Conservation (phyloP, 2,888 invertebrate species). For the Tinea pellionella region DNA sequence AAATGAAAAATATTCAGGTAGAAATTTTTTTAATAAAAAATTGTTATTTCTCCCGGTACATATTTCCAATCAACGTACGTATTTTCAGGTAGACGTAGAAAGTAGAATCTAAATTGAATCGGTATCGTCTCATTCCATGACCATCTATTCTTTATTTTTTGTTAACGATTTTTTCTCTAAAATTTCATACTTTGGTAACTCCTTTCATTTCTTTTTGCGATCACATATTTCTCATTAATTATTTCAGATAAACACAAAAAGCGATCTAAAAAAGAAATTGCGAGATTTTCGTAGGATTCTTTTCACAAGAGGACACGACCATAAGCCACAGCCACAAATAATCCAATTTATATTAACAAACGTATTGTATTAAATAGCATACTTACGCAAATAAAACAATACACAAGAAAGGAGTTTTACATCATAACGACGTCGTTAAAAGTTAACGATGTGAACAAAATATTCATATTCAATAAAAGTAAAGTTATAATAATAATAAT, state of each 20-base stretch:
- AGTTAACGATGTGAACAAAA: neutral
- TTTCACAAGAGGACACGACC: no score
- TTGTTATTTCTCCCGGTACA: neutral
- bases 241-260: no score
- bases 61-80: slow-evolving; percentile 8
- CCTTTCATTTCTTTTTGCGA: no score
- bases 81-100: slow-evolving; percentile 2
- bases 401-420: no score
- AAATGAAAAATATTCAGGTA: neutral
- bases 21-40: neutral
- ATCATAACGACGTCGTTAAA: no score
- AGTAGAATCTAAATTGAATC: slow-evolving; percentile 11
- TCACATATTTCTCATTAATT: no score
- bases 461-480: neutral
- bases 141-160: neutral
- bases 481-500: neutral
- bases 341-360: neutral
- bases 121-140: neutral
- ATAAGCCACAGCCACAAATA: no score
- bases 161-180: neutral
- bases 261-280: no score
- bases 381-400: no score
- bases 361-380: no score
- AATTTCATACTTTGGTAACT: no score
- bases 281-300: no score